Evolutionary conservation across 2,797 vertebrate genomes (phyloP).

Genomic region (Allobates femoralis): DNA sequence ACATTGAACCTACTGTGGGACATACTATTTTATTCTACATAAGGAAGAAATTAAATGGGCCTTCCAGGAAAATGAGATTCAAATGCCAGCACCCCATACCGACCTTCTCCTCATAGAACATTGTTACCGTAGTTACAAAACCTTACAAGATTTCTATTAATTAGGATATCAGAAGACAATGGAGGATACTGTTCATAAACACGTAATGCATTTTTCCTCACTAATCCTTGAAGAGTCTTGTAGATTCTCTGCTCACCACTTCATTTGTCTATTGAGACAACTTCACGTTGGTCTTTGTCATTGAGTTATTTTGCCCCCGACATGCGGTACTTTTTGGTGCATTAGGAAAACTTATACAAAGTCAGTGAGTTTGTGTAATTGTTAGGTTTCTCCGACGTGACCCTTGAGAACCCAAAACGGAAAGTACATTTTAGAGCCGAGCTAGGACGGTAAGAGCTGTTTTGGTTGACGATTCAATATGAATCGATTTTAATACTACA

Average conservation of each 20-base stretch:
- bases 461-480: too few species aligned
- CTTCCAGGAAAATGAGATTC: too few species aligned
- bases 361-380: background rate
- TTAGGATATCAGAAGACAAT: background rate
- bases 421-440: background rate
- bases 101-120: too few species aligned
- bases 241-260: background rate
- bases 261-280: background rate
- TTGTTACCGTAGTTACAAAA: background rate
- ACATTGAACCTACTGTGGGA: too few species aligned
- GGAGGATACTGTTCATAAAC: background rate
- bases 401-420: background rate
- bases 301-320: background rate
- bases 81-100: too few species aligned
- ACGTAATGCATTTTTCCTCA: background rate
- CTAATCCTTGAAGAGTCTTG: background rate
- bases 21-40: too few species aligned
- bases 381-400: background rate
- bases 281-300: constrained; percentile 12
- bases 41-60: too few species aligned
- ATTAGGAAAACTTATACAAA: background rate
- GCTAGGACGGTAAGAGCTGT: background rate
- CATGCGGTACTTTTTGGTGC: background rate
- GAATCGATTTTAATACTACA: too few species aligned
- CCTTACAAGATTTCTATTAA: background rate